Conservation (phyloP, 53 echinoderm and acorn worm species). For the Pentamera pediparva region DNA sequence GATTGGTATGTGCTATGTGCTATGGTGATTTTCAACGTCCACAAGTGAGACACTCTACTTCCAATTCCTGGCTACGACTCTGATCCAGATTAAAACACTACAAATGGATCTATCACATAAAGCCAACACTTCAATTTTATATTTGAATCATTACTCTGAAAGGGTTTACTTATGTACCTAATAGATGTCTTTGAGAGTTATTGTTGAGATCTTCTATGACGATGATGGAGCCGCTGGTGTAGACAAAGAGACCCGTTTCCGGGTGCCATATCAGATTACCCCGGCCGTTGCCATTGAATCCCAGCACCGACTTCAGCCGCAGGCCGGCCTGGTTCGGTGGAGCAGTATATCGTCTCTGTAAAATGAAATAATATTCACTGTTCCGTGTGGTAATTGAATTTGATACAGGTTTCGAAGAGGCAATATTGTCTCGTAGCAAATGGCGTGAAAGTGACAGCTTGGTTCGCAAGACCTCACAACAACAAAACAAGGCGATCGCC, state of each 20-base stretch:
- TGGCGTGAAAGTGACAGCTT: neutral
- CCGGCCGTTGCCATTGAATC: slow-evolving; percentile 90
- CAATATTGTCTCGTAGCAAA: too few species aligned
- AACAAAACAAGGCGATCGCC: too few species aligned
- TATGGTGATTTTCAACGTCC: too few species aligned
- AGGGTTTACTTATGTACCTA: slow-evolving; percentile 77
- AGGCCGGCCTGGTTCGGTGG: slow-evolving; percentile 91
- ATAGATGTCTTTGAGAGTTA: slow-evolving; percentile 73
- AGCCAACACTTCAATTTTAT: too few species aligned
- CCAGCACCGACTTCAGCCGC: slow-evolving; percentile 74
- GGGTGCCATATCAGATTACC: slow-evolving; percentile 95
- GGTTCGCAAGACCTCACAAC: neutral
- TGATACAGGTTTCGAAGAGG: neutral
- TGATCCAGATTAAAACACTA: too few species aligned
- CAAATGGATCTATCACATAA: too few species aligned
- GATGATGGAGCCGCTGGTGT: slow-evolving; percentile 78
- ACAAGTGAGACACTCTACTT: too few species aligned
- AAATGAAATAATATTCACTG: neutral
- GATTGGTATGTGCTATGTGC: too few species aligned
- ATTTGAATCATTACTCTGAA: too few species aligned
- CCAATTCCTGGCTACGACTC: too few species aligned
- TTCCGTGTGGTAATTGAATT: neutral
- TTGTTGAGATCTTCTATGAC: slow-evolving; percentile 81
- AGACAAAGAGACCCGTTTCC: slow-evolving; percentile 95
- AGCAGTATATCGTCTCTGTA: slow-evolving; percentile 88